Percentiles rank a stretch among this genome's conserved stretches.
Evolutionary conservation across 2,113 vertebrate genomes (phyloP).

Genomic region (Spilogale gracilis): DNA sequence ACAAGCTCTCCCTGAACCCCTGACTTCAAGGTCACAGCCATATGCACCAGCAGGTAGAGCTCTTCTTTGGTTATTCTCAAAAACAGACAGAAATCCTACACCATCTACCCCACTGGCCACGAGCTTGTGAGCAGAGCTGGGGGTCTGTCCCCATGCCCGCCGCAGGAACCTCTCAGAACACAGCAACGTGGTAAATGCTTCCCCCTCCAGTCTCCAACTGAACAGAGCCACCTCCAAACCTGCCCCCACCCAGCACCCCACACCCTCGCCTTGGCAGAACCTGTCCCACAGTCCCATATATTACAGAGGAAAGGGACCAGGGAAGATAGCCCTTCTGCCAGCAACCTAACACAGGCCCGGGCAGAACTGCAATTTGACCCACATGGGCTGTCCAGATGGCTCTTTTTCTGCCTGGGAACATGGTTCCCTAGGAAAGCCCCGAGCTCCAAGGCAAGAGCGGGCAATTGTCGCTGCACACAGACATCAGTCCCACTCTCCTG

Average conservation of each 20-base stretch:
- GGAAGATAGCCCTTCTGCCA: not conserved
- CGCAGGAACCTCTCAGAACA: accelerated
- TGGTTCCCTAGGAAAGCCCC: not conserved
- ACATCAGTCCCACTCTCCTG: not conserved
- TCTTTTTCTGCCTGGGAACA: not conserved
- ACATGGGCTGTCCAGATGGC: not conserved
- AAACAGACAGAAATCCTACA: not conserved
- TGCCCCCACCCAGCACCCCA: accelerated
- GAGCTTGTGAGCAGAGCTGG: not conserved
- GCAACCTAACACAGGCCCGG: constrained; percentile 18
- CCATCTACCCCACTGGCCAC: not conserved
- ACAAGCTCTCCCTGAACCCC: not conserved
- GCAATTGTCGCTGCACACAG: not conserved
- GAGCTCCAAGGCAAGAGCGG: not conserved
- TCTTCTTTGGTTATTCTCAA: not conserved
- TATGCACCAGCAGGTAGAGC: accelerated
- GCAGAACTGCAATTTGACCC: not conserved
- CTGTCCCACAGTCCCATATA: not conserved
- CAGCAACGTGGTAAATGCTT: not conserved
- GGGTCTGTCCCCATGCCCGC: too few species aligned
- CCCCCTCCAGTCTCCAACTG: not conserved
- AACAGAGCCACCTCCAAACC: not conserved
- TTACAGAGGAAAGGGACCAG: not conserved
- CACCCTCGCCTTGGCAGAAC: accelerated
- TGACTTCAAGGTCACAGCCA: not conserved